Conservation (phyloP, 2,888 invertebrate genomes). For the Philaethria dido region DNA sequence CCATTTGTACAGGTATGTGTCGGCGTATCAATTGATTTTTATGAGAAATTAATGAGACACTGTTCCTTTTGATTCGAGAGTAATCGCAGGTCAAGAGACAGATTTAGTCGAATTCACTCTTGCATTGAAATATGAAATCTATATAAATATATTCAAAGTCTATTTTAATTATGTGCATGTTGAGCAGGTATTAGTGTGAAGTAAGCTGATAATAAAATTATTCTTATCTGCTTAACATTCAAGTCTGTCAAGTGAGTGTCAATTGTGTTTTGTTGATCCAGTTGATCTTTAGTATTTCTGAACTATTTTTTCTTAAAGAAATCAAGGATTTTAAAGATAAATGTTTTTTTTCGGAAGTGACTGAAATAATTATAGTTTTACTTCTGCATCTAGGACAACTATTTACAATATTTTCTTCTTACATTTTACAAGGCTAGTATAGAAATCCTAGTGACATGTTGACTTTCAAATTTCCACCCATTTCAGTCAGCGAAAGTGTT, state of each 20-base stretch:
- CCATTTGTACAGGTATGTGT: conserved; percentile 36
- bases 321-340: background rate
- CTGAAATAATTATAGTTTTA: too few relatives aligned
- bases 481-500: too few relatives aligned
- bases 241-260: conserved; percentile 35
- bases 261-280: conserved; percentile 25
- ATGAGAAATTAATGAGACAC: conserved; percentile 46
- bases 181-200: conserved; percentile 28
- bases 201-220: conserved; percentile 41
- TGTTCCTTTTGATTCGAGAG: conserved; percentile 37
- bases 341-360: background rate
- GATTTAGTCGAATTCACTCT: conserved; percentile 21
- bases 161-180: background rate
- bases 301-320: background rate
- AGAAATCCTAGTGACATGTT: too few relatives aligned
- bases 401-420: too few relatives aligned
- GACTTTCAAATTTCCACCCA: too few relatives aligned
- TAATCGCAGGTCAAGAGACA: conserved; percentile 40
- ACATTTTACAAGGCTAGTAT: too few relatives aligned
- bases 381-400: too few relatives aligned
- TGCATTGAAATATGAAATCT: conserved; percentile 7
- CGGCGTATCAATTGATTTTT: conserved; percentile 48
- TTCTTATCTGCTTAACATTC: conserved; percentile 44
- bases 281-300: too few relatives aligned
- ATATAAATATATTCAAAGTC: background rate